These are phyloP conservation scores for Trichonephila clavipes DNA, from an alignment of 1,140 invertebrate species.

Conservation along the genomic window DNA sequence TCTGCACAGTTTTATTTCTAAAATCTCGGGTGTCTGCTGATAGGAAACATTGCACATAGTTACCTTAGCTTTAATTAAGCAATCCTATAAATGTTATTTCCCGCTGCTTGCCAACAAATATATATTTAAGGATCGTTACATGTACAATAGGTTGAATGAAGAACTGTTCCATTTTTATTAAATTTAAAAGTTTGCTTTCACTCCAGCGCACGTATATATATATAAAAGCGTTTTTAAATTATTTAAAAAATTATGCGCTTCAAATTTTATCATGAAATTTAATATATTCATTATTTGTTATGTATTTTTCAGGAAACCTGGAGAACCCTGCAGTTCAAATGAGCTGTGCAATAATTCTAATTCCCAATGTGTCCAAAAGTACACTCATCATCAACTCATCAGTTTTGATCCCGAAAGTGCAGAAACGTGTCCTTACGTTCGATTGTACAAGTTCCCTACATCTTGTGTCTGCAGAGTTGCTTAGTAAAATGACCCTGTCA, in stretches of 20 bases:
- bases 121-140: no score
- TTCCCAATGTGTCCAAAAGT: slow-evolving; percentile 76
- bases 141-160: no score
- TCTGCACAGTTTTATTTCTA: no score
- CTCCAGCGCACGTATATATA: no score
- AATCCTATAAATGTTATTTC: no score
- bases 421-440: slow-evolving; percentile 75
- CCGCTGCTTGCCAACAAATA: no score
- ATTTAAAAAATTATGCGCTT: neutral
- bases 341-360: slow-evolving; percentile 25
- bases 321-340: slow-evolving; percentile 52
- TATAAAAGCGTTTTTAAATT: no score
- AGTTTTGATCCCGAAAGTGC: slow-evolving; percentile 76
- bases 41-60: no score
- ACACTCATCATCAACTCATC: slow-evolving; percentile 74
- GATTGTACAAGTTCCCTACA: slow-evolving; percentile 76
- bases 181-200: no score
- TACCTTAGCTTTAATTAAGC: no score
- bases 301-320: slow-evolving; percentile 62
- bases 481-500: neutral
- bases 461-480: slow-evolving; percentile 58
- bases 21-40: no score
- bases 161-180: no score
- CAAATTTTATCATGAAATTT: neutral
- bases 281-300: neutral